A percentile compares a stretch with the other conserved stretches of the same genome.
Evolutionary conservation across 2,888 invertebrate genomes (phyloP).

Genomic region (Ganaspis brasiliensis): DNA sequence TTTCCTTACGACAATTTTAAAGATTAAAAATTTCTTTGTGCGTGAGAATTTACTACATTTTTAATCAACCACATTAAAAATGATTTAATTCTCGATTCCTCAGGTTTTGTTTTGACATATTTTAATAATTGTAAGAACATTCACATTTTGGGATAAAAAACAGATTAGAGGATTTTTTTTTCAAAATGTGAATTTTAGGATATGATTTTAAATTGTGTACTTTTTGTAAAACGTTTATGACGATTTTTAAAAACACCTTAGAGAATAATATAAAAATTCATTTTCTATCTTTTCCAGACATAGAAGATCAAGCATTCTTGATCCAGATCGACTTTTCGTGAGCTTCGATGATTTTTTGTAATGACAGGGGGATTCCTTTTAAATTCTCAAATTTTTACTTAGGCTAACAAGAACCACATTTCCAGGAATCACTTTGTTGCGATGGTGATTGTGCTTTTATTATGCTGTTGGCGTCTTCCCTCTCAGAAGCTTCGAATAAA

Average conservation of each 20-base stretch:
- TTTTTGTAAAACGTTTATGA: neutral
- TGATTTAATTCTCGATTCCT: constrained; percentile 11
- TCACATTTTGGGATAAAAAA: constrained; percentile 2
- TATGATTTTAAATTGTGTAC: constrained; percentile 1
- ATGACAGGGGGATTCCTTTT: constrained; percentile 2
- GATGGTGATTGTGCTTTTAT: constrained; percentile 73
- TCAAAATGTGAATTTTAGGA: constrained; percentile 4
- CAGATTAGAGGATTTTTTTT: constrained; percentile 34
- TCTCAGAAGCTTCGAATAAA: constrained; percentile 74
- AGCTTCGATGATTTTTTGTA: constrained; percentile 11
- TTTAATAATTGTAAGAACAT: no score
- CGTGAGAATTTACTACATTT: constrained; percentile 18
- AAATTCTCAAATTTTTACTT: constrained; percentile 20
- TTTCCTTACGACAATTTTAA: constrained; percentile 6
- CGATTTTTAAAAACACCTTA: constrained; percentile 33
- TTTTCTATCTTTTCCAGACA: constrained; percentile 27
- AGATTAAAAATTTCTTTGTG: constrained; percentile 3
- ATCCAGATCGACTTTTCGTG: constrained; percentile 18
- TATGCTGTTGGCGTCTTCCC: constrained; percentile 72
- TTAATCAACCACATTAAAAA: neutral
- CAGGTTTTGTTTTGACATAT: constrained; percentile 9
- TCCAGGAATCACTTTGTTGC: constrained; percentile 74
- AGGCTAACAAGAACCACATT: constrained; percentile 74
- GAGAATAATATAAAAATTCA: constrained; percentile 43
- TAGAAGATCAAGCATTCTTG: neutral